Percentiles rank a stretch among this genome's conserved stretches.
Conservation (phyloP, 2,113 vertebrate genomes). For the Alectura lathami region DNA sequence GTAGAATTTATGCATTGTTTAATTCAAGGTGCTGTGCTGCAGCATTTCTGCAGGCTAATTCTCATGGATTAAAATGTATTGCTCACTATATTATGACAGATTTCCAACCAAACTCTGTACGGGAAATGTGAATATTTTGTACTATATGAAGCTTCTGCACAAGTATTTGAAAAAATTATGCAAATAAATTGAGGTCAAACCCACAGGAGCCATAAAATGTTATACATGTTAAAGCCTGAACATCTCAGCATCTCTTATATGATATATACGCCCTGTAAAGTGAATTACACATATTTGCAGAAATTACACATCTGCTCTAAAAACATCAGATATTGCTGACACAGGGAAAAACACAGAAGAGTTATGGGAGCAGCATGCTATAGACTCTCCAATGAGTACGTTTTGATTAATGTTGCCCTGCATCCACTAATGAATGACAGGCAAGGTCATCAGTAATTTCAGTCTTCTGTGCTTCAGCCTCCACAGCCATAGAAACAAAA, state of each 20-base stretch:
- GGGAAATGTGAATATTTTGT: not conserved
- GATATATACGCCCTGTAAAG: not conserved
- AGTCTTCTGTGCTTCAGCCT: not conserved
- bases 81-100: not conserved
- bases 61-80: not conserved
- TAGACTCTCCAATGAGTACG: not conserved
- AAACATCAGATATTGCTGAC: conserved; percentile 33
- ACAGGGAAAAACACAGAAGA: conserved; percentile 2
- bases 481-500: not conserved
- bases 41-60: not conserved
- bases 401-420: conserved; percentile 35
- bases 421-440: conserved; percentile 8
- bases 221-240: not conserved
- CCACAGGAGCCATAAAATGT: not conserved
- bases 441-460: conserved; percentile 33
- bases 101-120: not conserved
- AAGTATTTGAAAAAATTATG: not conserved
- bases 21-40: not conserved
- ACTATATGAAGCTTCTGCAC: not conserved
- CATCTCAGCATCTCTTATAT: not conserved
- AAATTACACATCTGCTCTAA: conserved; percentile 39
- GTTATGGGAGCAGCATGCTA: not conserved
- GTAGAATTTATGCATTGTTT: not conserved
- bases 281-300: conserved; percentile 37
- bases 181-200: conserved; percentile 2